Evolutionary conservation across 2,797 vertebrate species (phyloP).

Genomic region (Spinus pinus): DNA sequence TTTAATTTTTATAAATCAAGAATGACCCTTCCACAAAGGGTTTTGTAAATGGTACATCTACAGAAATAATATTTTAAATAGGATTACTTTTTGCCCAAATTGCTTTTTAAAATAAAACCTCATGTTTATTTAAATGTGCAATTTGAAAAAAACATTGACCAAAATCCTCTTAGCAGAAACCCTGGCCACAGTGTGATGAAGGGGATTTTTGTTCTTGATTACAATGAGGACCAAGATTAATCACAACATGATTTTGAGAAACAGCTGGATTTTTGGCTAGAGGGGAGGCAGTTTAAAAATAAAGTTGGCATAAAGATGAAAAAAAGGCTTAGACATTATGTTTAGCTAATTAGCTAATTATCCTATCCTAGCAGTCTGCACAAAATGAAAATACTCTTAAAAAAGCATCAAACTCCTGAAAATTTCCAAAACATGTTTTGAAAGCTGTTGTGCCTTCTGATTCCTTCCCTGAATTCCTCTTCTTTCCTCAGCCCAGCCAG

Average conservation of each 20-base stretch:
- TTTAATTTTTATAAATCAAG: neutral
- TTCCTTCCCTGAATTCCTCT: neutral
- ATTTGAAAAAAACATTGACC: neutral
- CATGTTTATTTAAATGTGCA: neutral
- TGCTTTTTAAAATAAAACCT: neutral
- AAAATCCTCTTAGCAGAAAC: constrained; percentile 35
- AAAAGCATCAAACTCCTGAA: neutral
- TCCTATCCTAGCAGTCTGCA: neutral
- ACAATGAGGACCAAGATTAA: constrained; percentile 20
- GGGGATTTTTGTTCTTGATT: constrained; percentile 44
- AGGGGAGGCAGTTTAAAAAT: constrained; percentile 37
- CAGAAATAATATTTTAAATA: neutral
- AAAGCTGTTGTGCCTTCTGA: neutral
- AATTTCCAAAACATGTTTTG: neutral
- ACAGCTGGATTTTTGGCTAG: constrained; percentile 43
- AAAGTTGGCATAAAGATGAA: constrained; percentile 45
- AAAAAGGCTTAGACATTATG: neutral
- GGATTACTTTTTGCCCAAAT: neutral
- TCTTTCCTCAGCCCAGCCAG: neutral
- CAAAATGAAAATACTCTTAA: neutral
- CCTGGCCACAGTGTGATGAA: neutral
- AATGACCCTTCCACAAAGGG: neutral
- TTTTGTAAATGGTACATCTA: neutral
- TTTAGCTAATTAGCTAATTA: constrained; percentile 50
- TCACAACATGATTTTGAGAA: constrained; percentile 21